Base-by-base conservation (phyloP, 2,888 invertebrate species). In the Lamproptera curius region DNA sequence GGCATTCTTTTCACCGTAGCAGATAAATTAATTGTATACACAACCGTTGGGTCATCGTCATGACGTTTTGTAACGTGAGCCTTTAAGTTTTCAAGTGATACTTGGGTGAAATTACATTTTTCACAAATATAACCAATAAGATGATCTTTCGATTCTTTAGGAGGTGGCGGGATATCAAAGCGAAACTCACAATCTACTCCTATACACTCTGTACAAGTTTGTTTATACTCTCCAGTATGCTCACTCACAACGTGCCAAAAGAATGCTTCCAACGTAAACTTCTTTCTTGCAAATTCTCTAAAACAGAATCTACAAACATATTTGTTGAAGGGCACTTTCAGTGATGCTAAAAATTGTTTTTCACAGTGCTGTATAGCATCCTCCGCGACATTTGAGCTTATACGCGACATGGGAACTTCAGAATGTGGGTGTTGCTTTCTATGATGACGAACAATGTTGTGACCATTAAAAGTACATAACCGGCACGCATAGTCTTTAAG, bases 161-260 rank as follows among this genome's bases (percentile, higher is more conserved):
- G 86, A 4, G 83, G 81, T 4, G 82, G 70, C 6, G 87, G 87
- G 45, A 86, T 80, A 52, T 84, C 79, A 36, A 83, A 62, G 53
- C 69, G 68, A 42, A 74, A 76, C 1, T 76, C 61, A 64, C 84
- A 67, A 57, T 63, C 59, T 55, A 72, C 65, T 52, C 72, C 61
- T 1, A 72, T 58, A 57, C 95, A 95, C 38, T 80, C 75, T 0
- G 88, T 88, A 69, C 95, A 95, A 15, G 81, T 70, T 51, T 90
- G 91, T 45, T 92, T 87, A 58, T 91, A 93, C 74, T 96, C 95
- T 0, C 95, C 95, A 0, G 95, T 95, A 52, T 96, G 96, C 38
- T 79, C 88, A 15, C 91, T 83, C 1, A 85, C 90, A 33, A 94
- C 85, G 63, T 96, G 95, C 67, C 94, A 93, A 62, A 92, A 92